Conservation (phyloP, 2,888 invertebrate genomes). For the Allolobophora icterica region DNA sequence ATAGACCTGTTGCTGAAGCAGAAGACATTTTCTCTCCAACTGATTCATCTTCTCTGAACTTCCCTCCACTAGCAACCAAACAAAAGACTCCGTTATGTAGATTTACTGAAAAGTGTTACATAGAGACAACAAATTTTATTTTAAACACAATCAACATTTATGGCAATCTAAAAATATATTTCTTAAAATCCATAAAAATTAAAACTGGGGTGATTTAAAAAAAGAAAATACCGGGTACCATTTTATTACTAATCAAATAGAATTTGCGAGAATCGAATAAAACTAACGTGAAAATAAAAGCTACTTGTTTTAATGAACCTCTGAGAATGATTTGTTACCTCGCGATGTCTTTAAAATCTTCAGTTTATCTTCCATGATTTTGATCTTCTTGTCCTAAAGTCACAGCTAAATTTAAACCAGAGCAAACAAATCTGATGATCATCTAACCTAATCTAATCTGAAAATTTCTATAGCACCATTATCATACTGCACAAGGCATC, state of each 20-base stretch:
- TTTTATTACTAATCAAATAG: too few species aligned
- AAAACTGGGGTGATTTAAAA: background rate
- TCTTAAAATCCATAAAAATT: background rate
- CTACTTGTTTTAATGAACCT: background rate
- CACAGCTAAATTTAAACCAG: constrained; percentile 28
- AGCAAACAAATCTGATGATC: background rate
- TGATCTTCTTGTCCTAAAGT: constrained; percentile 57
- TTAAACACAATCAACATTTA: background rate
- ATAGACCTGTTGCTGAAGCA: constrained; percentile 60
- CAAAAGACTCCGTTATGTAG: background rate
- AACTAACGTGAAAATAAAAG: background rate
- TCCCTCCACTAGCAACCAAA: background rate
- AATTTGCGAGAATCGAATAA: background rate
- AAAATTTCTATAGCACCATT: too few species aligned
- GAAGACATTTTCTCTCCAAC: constrained; percentile 59
- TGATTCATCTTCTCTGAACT: constrained; percentile 48
- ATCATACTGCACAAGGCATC: too few species aligned
- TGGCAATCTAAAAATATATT: background rate
- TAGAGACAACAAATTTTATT: background rate
- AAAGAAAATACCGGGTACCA: too few species aligned
- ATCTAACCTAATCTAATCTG: too few species aligned
- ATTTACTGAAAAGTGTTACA: background rate
- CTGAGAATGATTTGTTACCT: constrained; percentile 45
- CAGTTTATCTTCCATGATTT: constrained; percentile 59
- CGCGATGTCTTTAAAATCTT: constrained; percentile 55